A percentile compares a stretch with the other conserved stretches of the same genome.
Conservation (phyloP, 2,113 vertebrate genomes). For the Cochlearius cochlearius region DNA sequence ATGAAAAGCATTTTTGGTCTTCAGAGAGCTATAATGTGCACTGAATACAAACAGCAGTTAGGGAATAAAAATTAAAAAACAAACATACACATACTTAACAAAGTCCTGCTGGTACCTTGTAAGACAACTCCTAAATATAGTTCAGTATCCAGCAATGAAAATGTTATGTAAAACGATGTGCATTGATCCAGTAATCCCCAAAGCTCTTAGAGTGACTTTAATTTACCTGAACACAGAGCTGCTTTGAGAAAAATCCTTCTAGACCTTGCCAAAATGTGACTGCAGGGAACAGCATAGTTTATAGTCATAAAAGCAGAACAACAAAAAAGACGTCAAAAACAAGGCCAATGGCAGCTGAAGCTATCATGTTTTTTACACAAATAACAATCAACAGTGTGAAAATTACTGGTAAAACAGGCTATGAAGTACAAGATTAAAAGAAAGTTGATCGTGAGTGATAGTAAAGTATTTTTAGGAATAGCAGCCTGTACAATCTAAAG, state of each 20-base stretch:
- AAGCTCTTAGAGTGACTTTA: constrained; percentile 45
- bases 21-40: constrained; percentile 49
- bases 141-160: constrained; percentile 48
- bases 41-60: constrained; percentile 47
- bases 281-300: constrained; percentile 35
- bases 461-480: constrained; percentile 18
- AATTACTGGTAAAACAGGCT: background rate
- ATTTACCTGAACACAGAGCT: constrained; percentile 55
- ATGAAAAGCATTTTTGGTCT: constrained; percentile 62
- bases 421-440: background rate
- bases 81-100: background rate
- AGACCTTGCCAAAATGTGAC: constrained; percentile 46
- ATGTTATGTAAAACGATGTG: constrained; percentile 27
- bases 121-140: constrained; percentile 31
- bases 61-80: constrained; percentile 29
- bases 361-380: constrained; percentile 7
- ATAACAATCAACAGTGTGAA: constrained; percentile 11
- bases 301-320: constrained; percentile 47
- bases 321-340: constrained; percentile 38
- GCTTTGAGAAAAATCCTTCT: constrained; percentile 60
- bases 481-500: background rate
- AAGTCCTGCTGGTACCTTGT: background rate
- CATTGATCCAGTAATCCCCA: constrained; percentile 59
- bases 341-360: background rate
- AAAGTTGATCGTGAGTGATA: background rate